Conservation (phyloP, 2,888 invertebrate species). For the Rhimphoctona megacephalus region DNA sequence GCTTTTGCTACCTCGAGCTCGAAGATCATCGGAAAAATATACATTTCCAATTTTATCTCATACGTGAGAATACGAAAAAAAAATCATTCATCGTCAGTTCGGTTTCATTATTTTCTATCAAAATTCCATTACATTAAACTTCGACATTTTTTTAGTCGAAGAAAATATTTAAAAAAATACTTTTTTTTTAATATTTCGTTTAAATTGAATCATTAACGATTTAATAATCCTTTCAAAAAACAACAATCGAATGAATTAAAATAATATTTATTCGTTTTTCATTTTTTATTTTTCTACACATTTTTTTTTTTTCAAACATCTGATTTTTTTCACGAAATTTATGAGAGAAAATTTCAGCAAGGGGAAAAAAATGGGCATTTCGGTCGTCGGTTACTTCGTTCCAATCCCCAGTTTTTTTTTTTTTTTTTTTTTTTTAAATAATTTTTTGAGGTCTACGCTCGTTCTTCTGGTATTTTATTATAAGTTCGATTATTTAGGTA, state of each 20-base stretch:
- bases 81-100: not conserved
- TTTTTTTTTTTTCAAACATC: not conserved
- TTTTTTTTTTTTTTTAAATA: slow-evolving; percentile 28
- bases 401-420: slow-evolving; percentile 37
- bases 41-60: not conserved
- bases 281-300: not conserved
- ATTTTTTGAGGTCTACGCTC: slow-evolving; percentile 70
- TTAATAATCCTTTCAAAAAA: no score
- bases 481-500: slow-evolving; percentile 78
- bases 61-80: not conserved
- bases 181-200: not conserved
- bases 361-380: slow-evolving; percentile 42
- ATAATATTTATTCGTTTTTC: not conserved
- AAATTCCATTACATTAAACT: not conserved
- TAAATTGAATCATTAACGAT: not conserved
- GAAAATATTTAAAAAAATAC: not conserved
- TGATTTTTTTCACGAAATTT: slow-evolving; percentile 4
- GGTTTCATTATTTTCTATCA: not conserved
- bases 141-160: not conserved
- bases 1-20: slow-evolving; percentile 28
- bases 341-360: not conserved
- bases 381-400: slow-evolving; percentile 68
- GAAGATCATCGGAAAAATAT: slow-evolving; percentile 1
- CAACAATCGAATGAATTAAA: not conserved
- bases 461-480: slow-evolving; percentile 75